A percentile compares a stretch with the other conserved stretches of the same genome.
phyloP scores from a whole-genome alignment of 1,140 invertebrate genomes.

The Ips typographus region DNA sequence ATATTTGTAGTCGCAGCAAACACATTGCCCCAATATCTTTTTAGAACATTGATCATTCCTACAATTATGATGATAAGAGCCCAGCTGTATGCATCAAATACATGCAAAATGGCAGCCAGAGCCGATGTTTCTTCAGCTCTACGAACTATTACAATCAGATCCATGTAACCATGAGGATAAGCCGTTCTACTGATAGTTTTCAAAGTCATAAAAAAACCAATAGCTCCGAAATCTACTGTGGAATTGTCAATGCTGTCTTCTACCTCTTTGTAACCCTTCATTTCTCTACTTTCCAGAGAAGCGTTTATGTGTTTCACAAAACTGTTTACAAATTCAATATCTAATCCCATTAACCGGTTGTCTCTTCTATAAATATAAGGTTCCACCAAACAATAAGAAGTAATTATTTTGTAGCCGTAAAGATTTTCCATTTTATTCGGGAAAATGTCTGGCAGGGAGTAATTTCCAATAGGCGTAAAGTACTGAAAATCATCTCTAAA shows the following conservation, averaged over 20 bases:
- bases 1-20: too few relatives aligned
- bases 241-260: neutral
- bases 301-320: constrained; percentile 11
- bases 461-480: neutral
- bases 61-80: too few relatives aligned
- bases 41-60: too few relatives aligned
- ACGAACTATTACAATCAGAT: neutral
- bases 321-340: constrained; percentile 4
- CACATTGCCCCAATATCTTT: too few relatives aligned
- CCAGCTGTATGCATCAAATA: constrained; percentile 6
- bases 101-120: constrained; percentile 1
- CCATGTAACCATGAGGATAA: constrained; percentile 6
- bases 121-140: neutral
- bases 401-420: neutral
- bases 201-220: neutral
- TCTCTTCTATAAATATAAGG: neutral
- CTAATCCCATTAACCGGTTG: neutral
- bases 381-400: neutral
- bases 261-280: neutral
- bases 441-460: neutral
- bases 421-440: constrained; percentile 2
- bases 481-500: constrained; percentile 2
- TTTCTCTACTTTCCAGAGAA: neutral
- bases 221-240: neutral
- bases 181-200: neutral